These are phyloP conservation scores for Rhynchomys soricoides DNA, from an alignment of 2,113 vertebrate species.

Conservation along the genomic window DNA sequence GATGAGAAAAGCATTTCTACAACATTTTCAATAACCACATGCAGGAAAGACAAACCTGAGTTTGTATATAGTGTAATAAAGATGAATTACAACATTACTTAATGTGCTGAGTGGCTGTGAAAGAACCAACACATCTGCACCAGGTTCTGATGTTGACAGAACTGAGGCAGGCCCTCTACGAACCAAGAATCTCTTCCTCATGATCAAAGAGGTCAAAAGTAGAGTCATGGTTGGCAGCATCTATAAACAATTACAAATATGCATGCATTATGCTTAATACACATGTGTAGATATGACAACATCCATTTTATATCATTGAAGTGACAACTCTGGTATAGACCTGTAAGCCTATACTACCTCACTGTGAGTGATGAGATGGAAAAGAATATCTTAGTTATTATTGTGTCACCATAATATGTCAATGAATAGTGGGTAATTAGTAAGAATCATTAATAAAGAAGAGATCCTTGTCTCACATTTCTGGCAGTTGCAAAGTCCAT, in stretches of 20 bases:
- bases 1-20: slow-evolving; percentile 50
- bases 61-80: slow-evolving; percentile 1
- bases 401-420: not conserved
- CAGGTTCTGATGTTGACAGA: not conserved
- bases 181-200: not conserved
- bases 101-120: not conserved
- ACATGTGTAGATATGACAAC: not conserved
- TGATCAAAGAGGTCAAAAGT: not conserved
- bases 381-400: not conserved
- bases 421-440: not conserved
- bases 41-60: slow-evolving; percentile 36
- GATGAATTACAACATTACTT: not conserved
- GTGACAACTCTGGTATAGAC: not conserved
- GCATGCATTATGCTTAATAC: not conserved
- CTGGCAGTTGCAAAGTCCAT: not conserved
- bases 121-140: not conserved
- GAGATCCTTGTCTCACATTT: not conserved
- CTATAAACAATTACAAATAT: not conserved
- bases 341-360: not conserved
- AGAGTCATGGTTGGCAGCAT: not conserved
- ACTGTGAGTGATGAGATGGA: slow-evolving; percentile 3
- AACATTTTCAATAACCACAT: slow-evolving; percentile 43
- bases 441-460: not conserved
- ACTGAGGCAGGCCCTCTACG: not conserved
- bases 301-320: not conserved